phyloP scores from a whole-genome alignment of 1,140 invertebrate species.

The Hormaphis cornu region DNA sequence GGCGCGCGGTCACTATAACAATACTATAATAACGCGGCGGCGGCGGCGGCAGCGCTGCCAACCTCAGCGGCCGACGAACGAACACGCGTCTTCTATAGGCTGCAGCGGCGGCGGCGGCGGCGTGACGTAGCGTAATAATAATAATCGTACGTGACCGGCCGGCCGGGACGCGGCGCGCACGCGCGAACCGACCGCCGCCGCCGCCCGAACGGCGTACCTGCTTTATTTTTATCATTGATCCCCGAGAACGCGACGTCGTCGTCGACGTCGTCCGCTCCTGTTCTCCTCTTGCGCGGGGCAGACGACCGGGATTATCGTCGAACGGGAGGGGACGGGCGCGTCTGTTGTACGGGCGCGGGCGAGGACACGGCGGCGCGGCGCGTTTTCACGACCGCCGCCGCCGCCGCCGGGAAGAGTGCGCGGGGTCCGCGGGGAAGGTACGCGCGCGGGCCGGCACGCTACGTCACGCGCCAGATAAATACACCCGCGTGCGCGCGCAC shows the following conservation, averaged over 20 bases:
- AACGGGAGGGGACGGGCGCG: neutral
- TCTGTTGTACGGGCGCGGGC: neutral
- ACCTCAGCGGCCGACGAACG: conserved; percentile 8
- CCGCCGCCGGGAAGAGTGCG: neutral
- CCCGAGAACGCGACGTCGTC: too few species aligned
- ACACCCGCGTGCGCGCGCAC: neutral
- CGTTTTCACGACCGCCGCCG: neutral
- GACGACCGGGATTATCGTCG: neutral
- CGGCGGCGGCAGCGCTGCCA: conserved; percentile 6
- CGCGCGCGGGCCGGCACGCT: too few species aligned
- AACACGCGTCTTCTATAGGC: neutral
- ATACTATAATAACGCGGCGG: neutral
- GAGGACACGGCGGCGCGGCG: neutral
- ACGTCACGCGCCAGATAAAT: conserved; percentile 30
- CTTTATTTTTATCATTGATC: conserved; percentile 33
- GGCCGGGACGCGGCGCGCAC: neutral
- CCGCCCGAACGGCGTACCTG: neutral
- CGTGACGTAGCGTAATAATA: conserved; percentile 18
- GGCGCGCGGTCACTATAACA: neutral
- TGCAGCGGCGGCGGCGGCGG: neutral
- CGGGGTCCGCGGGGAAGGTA: neutral
- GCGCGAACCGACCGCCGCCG: neutral
- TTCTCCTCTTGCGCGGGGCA: neutral
- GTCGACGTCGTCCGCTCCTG: too few species aligned
- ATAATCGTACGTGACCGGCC: neutral